These are phyloP conservation scores for Catocala nupta DNA, from an alignment of 2,888 invertebrate species.

Conservation along the genomic window DNA sequence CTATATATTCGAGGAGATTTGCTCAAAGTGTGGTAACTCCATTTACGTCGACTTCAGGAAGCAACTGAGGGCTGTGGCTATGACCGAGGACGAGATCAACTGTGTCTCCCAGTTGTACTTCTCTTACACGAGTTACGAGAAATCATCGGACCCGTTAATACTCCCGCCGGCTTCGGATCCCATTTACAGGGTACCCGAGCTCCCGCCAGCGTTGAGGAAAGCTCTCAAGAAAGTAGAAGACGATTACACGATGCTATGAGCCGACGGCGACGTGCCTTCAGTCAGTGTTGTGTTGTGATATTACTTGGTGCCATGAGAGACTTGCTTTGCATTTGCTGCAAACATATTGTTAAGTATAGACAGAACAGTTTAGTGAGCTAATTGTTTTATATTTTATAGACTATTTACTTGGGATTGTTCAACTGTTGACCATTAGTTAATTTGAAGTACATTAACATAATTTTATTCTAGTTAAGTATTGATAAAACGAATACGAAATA, in stretches of 20 bases:
- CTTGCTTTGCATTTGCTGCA: conserved; percentile 49
- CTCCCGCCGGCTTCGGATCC: conserved; percentile 79
- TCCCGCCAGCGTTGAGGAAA: conserved; percentile 68
- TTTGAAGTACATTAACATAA: conserved; percentile 33
- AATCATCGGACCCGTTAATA: conserved; percentile 67
- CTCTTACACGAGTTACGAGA: conserved; percentile 74
- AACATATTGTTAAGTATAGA: conserved; percentile 30
- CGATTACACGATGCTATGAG: conserved; percentile 65
- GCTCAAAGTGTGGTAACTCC: conserved; percentile 75
- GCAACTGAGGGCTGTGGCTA: conserved; percentile 69
- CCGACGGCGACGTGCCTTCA: conserved; percentile 38
- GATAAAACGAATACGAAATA: conserved; percentile 47
- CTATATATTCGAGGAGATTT: conserved; percentile 67
- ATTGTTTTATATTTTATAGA: conserved; percentile 37
- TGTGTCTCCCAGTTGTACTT: conserved; percentile 74
- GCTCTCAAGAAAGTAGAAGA: conserved; percentile 70
- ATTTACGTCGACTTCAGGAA: conserved; percentile 72
- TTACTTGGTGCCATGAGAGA: conserved; percentile 64
- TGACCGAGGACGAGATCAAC: conserved; percentile 78
- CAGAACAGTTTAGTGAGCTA: conserved; percentile 32
- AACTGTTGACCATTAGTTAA: conserved; percentile 43
- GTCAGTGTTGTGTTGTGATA: conserved; percentile 53
- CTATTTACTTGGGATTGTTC: conserved; percentile 50
- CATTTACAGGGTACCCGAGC: conserved; percentile 75
- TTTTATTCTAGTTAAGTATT: conserved; percentile 19